Evolutionary conservation across 2,888 invertebrate species (phyloP).

Genomic region (Hypsopygia costalis): DNA sequence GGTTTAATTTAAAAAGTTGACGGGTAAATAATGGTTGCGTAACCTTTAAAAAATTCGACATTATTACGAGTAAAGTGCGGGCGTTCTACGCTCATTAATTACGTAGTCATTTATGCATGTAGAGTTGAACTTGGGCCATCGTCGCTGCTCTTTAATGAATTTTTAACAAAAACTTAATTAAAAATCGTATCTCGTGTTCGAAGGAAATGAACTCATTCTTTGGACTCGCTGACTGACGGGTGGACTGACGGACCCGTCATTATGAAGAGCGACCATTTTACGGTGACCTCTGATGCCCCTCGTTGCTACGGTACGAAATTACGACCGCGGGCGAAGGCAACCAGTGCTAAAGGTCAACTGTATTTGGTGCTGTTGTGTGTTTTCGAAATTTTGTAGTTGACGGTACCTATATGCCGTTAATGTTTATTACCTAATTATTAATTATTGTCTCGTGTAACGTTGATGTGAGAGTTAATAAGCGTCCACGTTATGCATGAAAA

Average conservation of each 20-base stretch:
- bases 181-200: conserved; percentile 78
- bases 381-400: conserved; percentile 65
- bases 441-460: conserved; percentile 49
- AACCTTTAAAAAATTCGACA: conserved; percentile 51
- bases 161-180: conserved; percentile 81
- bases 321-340: conserved; percentile 39
- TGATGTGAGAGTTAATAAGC: conserved; percentile 38
- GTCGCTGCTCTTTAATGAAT: conserved; percentile 71
- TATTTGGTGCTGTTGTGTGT: conserved; percentile 51
- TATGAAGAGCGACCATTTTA: conserved; percentile 52
- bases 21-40: conserved; percentile 40
- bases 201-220: conserved; percentile 80
- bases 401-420: conserved; percentile 50
- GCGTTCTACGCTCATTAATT: conserved; percentile 66
- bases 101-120: conserved; percentile 67
- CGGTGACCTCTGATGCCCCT: conserved; percentile 42
- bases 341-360: conserved; percentile 47
- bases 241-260: conserved; percentile 71
- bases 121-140: conserved; percentile 49
- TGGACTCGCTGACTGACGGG: conserved; percentile 70
- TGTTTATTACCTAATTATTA: conserved; percentile 68
- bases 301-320: conserved; percentile 36
- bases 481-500: conserved; percentile 25
- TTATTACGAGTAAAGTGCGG: conserved; percentile 40
- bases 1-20: conserved; percentile 51